These are phyloP conservation scores for Riparia riparia DNA, from an alignment of 2,113 vertebrate species.

Conservation along the genomic window DNA sequence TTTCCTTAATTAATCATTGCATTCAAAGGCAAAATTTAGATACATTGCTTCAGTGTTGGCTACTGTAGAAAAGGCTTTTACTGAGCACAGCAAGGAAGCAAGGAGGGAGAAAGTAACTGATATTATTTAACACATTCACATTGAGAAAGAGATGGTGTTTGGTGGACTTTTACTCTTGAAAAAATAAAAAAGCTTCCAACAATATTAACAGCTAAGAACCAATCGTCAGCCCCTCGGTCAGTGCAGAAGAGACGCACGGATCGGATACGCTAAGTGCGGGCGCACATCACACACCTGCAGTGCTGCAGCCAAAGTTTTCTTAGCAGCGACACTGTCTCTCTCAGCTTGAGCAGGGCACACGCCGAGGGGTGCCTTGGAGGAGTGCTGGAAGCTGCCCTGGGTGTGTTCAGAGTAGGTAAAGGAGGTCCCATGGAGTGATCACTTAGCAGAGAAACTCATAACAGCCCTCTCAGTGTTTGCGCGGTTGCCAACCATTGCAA, in stretches of 20 bases:
- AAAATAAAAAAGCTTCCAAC: neutral
- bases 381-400: rapidly evolving
- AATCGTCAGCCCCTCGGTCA: neutral
- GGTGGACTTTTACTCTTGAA: neutral
- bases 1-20: neutral
- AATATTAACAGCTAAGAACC: neutral
- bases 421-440: neutral
- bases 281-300: neutral
- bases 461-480: neutral
- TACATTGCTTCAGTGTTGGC: neutral
- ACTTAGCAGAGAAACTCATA: neutral
- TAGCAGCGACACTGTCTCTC: neutral
- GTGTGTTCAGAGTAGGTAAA: rapidly evolving
- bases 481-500: neutral
- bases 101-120: neutral
- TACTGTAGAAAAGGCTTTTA: neutral
- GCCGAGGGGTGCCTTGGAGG: neutral
- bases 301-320: neutral
- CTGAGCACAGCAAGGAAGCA: neutral
- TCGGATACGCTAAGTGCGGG: rapidly evolving
- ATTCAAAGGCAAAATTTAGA: neutral
- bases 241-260: neutral
- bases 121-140: neutral
- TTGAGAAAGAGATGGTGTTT: neutral
- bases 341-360: neutral